These are phyloP conservation scores for Eulemur coronatus DNA, from an alignment of 2,797 vertebrate species.

Conservation along the genomic window DNA sequence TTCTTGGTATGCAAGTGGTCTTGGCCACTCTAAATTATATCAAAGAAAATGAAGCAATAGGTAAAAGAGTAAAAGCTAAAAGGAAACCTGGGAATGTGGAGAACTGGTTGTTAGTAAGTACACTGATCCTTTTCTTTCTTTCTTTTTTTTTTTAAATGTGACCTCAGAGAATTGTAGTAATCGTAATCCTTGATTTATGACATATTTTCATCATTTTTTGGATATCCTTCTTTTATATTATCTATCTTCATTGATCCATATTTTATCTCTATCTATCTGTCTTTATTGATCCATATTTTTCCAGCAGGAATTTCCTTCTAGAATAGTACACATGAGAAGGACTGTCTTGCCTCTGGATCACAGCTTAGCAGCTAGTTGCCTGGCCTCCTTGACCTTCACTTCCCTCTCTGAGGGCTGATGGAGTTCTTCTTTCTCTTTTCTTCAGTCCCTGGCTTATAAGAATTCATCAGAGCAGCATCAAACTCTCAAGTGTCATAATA, in stretches of 20 bases:
- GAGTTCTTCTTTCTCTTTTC: neutral
- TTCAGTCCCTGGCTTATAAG: neutral
- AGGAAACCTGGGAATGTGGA: slow-evolving; percentile 43
- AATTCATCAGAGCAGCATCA: neutral
- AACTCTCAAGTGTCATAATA: slow-evolving; percentile 35
- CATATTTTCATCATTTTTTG: neutral
- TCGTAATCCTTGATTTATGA: slow-evolving; percentile 11
- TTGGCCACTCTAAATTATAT: neutral
- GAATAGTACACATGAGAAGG: neutral
- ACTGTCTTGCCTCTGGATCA: neutral
- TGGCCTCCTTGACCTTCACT: neutral
- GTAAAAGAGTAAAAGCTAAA: neutral
- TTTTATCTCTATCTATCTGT: neutral
- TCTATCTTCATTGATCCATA: neutral
- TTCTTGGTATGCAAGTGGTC: slow-evolving; percentile 37
- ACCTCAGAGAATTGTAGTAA: slow-evolving; percentile 29
- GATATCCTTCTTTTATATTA: neutral
- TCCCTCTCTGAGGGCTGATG: neutral
- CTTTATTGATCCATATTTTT: slow-evolving; percentile 17
- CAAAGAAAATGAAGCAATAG: slow-evolving; percentile 37
- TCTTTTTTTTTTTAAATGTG: neutral
- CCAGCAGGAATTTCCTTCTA: slow-evolving; percentile 18
- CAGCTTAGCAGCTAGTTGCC: neutral
- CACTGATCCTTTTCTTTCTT: neutral
- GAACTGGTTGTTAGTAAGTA: slow-evolving; percentile 15